Evolutionary conservation across 2,113 vertebrate genomes (phyloP).

Genomic region (Cepphus grylle): DNA sequence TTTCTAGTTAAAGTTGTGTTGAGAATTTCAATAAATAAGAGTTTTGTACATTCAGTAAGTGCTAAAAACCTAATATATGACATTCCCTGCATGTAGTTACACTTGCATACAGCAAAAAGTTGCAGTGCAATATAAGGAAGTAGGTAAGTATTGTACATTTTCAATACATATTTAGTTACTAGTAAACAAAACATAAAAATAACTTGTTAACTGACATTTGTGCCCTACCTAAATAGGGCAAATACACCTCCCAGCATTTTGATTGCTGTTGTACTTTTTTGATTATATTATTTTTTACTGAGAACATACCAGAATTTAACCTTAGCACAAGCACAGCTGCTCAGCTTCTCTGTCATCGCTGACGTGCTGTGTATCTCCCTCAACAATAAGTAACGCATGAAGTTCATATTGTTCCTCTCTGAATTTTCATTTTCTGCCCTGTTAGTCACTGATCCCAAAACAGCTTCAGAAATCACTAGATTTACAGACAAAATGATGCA

Average conservation of each 20-base stretch:
- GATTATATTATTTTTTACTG: neutral
- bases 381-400: neutral
- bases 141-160: neutral
- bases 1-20: neutral
- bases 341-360: neutral
- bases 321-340: neutral
- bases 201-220: neutral
- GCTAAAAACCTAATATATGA: neutral
- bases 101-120: neutral
- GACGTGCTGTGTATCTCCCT: neutral
- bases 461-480: constrained; percentile 28
- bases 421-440: constrained; percentile 30
- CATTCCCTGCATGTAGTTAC: neutral
- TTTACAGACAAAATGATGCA: neutral
- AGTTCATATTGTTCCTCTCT: neutral
- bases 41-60: neutral
- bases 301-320: neutral
- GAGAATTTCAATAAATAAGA: neutral
- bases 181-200: neutral
- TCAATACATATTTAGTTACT: neutral
- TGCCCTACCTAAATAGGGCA: neutral
- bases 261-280: neutral
- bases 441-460: constrained; percentile 26
- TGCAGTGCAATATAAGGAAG: neutral
- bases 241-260: neutral